These are phyloP conservation scores for Chroicocephalus ridibundus DNA, from an alignment of 2,113 vertebrate species.

Conservation along the genomic window DNA sequence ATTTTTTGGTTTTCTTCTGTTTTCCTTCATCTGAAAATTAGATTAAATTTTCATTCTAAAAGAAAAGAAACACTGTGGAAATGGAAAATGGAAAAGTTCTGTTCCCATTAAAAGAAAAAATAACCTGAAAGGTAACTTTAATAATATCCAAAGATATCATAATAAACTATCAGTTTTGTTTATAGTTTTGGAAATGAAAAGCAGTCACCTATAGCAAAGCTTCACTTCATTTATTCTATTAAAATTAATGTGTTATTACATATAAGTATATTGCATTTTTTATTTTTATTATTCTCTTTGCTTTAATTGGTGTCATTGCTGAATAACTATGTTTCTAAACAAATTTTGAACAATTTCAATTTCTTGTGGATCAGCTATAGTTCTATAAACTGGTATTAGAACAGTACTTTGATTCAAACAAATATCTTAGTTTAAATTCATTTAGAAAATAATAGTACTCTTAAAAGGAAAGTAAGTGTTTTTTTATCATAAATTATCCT, in stretches of 20 bases:
- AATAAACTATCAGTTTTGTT: neutral
- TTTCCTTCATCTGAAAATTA: neutral
- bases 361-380: neutral
- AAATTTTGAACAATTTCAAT: neutral
- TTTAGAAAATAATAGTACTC: neutral
- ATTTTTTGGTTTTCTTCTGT: neutral
- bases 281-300: neutral
- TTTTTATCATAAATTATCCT: neutral
- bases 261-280: neutral
- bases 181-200: neutral
- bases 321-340: neutral
- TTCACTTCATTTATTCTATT: neutral
- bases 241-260: neutral
- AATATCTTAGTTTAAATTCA: neutral
- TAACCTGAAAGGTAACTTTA: neutral
- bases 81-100: neutral
- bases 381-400: neutral
- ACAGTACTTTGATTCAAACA: neutral
- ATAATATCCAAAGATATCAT: neutral
- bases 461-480: neutral
- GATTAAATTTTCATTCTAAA: neutral
- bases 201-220: neutral
- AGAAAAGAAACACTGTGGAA: neutral
- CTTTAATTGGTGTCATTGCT: neutral
- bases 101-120: neutral